phyloP scores from a whole-genome alignment of 2,113 vertebrate species.

The Alces alces region DNA sequence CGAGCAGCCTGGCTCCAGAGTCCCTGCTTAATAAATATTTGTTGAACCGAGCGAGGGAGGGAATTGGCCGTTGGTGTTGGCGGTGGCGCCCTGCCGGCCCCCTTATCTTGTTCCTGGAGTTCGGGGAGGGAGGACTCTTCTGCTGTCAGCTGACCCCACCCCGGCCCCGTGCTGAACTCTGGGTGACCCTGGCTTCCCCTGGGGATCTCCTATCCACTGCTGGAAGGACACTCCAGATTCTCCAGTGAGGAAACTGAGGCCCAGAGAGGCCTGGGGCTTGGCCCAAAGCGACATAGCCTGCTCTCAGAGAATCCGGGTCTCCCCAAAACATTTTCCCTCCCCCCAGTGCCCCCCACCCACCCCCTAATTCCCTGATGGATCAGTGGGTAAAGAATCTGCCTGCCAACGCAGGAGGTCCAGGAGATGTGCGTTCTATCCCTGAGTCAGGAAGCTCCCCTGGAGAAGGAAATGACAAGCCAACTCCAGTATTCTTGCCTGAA shows the following conservation, averaged over 20 bases:
- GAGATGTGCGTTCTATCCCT: not conserved
- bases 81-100: constrained; percentile 26
- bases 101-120: constrained; percentile 66
- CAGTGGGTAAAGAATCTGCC: not conserved
- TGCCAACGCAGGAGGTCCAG: not conserved
- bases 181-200: constrained; percentile 24
- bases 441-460: not conserved
- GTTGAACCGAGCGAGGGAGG: not conserved
- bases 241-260: not conserved
- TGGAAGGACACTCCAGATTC: not conserved
- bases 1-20: constrained; percentile 41
- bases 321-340: not conserved
- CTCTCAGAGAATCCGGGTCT: not conserved
- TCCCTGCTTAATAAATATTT: constrained; percentile 61
- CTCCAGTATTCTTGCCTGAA: not conserved
- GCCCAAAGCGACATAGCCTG: not conserved
- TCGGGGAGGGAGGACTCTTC: not conserved
- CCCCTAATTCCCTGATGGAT: not conserved
- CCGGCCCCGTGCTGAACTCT: constrained; percentile 47
- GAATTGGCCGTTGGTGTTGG: not conserved
- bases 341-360: not conserved
- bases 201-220: not conserved
- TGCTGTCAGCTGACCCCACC: constrained; percentile 25
- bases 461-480: not conserved
- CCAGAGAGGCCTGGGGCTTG: not conserved